Conservation (phyloP, 2,797 vertebrate genomes). For the Crax fasciolata region DNA sequence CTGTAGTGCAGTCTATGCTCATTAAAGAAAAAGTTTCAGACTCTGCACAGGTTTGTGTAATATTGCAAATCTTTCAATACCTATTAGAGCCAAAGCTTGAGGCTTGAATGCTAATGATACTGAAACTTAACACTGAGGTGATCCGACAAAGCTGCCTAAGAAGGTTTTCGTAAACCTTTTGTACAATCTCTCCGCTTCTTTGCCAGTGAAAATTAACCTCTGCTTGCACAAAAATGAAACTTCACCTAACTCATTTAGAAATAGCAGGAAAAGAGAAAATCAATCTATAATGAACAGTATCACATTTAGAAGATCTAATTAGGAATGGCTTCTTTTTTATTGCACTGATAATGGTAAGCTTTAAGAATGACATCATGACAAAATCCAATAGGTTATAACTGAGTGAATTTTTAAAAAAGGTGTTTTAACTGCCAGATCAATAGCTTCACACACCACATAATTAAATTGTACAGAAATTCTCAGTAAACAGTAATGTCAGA, state of each 20-base stretch:
- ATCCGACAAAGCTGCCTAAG: slow-evolving; percentile 35
- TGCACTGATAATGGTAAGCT: slow-evolving; percentile 47
- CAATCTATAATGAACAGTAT: slow-evolving; percentile 68
- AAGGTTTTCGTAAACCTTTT: slow-evolving; percentile 67
- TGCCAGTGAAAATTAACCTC: slow-evolving; percentile 58
- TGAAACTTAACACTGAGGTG: slow-evolving; percentile 17
- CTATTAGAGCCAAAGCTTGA: slow-evolving; percentile 32
- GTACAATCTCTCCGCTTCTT: slow-evolving; percentile 28
- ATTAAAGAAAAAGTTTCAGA: slow-evolving; percentile 25
- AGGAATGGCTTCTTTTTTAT: slow-evolving; percentile 67
- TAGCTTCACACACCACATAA: slow-evolving; percentile 48
- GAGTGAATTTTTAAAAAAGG: slow-evolving; percentile 60
- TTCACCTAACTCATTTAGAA: slow-evolving; percentile 68
- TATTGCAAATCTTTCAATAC: slow-evolving; percentile 46
- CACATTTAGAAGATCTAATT: slow-evolving; percentile 61
- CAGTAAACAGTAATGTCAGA: slow-evolving; percentile 40
- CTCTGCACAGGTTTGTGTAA: slow-evolving; percentile 25
- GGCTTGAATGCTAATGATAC: slow-evolving; percentile 35
- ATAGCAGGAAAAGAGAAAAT: slow-evolving; percentile 63
- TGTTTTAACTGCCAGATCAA: slow-evolving; percentile 65
- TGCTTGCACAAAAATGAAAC: neutral
- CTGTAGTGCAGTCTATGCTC: neutral
- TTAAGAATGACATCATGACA: slow-evolving; percentile 49
- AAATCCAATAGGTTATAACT: slow-evolving; percentile 50
- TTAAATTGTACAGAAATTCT: slow-evolving; percentile 48